Evolutionary conservation across 2,113 vertebrate species (phyloP), one percentile per base, ranked within the genome.

Genomic region (Macrotis lagotis): DNA sequence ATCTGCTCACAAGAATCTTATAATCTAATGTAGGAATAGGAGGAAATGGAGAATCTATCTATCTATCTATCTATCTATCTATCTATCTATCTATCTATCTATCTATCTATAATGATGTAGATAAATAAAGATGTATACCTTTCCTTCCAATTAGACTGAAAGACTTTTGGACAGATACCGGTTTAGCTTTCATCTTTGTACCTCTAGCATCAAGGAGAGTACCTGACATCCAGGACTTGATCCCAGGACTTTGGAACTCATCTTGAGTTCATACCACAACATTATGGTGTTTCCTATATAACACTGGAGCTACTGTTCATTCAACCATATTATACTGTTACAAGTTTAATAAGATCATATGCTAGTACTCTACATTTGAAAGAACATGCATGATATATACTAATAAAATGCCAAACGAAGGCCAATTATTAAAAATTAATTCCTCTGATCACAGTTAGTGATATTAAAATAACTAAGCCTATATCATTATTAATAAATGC

Each of bases 401-500:
- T 26, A 50, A 19, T 92, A 59, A 94, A 96, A 92, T 83, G 50
- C 90, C 14, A 52, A 89, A 49, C 90, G 50, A 93, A 55, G 74
- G 0, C 0, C 19, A 83, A 12, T 50, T 94, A 92, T 50, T 93
- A 95, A 91, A 49, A 93, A 8, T 3, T 90, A 66, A 90, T 96
- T 94, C 9, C 48, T 26, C 89, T 93, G 52, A 50, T 3, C 88
- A 90, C 48, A 25, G 88, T 92, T 83, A 83, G n/a, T 83, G 2
- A 22, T 83, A 83, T 95, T 44, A 96, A 94, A 95, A 9, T 90
- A 14, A 66, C 88, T 24, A 93, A 37, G 92, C 28, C 52, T 88
- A n/a, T 52, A 48, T 2, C 37, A 94, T 95, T 92, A 91, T 92
- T 95, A 91, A 91, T n/a, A 93, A 92, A 51, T 90, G 93, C 47